Evolutionary conservation across 2,888 invertebrate genomes (phyloP).

Genomic region (Platycheirus rosarum): DNA sequence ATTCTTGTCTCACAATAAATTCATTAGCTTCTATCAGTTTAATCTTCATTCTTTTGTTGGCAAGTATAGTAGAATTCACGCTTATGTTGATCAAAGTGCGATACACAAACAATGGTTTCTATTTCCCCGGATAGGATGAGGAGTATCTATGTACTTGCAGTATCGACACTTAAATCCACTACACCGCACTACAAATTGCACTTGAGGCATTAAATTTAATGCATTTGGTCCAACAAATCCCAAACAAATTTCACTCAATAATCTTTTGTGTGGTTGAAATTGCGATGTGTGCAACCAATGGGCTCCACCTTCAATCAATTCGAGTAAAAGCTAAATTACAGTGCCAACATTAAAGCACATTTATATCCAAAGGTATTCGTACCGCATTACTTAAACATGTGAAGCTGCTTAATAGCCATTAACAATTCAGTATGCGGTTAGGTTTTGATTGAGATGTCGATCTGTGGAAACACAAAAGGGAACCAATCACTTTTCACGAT

Average conservation of each 20-base stretch:
- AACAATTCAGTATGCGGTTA: constrained; percentile 22
- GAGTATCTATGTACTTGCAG: too few relatives aligned
- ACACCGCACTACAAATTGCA: constrained; percentile 17
- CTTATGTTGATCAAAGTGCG: constrained; percentile 45
- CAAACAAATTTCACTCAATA: constrained; percentile 50
- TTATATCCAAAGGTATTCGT: constrained; percentile 29
- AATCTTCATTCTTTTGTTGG: constrained; percentile 29
- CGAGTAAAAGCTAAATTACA: constrained; percentile 42
- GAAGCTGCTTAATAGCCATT: constrained; percentile 20
- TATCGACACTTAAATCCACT: neutral
- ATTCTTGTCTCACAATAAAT: constrained; percentile 42
- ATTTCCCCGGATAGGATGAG: constrained; percentile 19
- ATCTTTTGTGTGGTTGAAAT: constrained; percentile 39
- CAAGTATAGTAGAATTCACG: constrained; percentile 12
- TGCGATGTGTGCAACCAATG: neutral
- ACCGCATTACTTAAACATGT: constrained; percentile 16
- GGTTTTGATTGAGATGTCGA: neutral
- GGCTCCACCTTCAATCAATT: constrained; percentile 60
- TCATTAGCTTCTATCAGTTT: constrained; percentile 9
- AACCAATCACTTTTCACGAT: constrained; percentile 21
- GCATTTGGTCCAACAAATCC: constrained; percentile 1
- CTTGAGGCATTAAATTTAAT: constrained; percentile 27
- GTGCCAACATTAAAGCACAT: neutral
- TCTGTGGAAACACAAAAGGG: neutral
- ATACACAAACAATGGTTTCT: constrained; percentile 46